A percentile compares a stretch with the other conserved stretches of the same genome.
Conservation (phyloP, 2,888 invertebrate species). For the Leptinotarsa tumamoca region DNA sequence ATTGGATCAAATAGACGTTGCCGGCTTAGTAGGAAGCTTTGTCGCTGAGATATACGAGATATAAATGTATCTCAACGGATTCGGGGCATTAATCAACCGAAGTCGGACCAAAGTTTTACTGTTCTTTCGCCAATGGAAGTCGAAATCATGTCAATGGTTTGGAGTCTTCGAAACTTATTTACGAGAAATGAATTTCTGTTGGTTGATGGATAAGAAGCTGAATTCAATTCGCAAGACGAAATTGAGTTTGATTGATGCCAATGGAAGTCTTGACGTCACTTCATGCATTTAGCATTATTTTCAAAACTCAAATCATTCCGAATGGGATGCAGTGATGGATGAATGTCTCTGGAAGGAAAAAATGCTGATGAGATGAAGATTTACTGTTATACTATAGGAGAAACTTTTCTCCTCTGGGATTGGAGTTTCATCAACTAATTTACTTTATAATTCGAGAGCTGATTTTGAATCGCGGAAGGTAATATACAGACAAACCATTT, state of each 20-base stretch:
- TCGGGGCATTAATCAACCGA: constrained; percentile 7
- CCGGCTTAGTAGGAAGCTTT: constrained; percentile 39
- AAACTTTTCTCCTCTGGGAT: too few species aligned
- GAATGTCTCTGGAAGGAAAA: too few species aligned
- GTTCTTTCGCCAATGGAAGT: constrained; percentile 4
- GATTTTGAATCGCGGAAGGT: too few species aligned
- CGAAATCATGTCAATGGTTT: constrained; percentile 1
- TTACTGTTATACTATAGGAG: too few species aligned
- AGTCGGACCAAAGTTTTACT: constrained; percentile 12
- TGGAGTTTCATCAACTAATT: too few species aligned
- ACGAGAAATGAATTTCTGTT: not conserved
- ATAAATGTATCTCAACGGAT: not conserved
- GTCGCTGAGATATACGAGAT: constrained; percentile 16
- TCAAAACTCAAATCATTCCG: not conserved
- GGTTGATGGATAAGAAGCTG: not conserved
- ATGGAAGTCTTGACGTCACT: not conserved
- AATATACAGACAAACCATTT: too few species aligned
- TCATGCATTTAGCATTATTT: not conserved
- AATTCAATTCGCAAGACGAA: not conserved
- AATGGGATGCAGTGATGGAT: too few species aligned
- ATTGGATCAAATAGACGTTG: constrained; percentile 59
- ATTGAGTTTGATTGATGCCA: not conserved
- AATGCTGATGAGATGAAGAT: too few species aligned
- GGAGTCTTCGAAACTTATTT: not conserved
- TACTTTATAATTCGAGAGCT: too few species aligned